Evolutionary conservation across 2,113 vertebrate species (phyloP).

Genomic region (Empidonax traillii): DNA sequence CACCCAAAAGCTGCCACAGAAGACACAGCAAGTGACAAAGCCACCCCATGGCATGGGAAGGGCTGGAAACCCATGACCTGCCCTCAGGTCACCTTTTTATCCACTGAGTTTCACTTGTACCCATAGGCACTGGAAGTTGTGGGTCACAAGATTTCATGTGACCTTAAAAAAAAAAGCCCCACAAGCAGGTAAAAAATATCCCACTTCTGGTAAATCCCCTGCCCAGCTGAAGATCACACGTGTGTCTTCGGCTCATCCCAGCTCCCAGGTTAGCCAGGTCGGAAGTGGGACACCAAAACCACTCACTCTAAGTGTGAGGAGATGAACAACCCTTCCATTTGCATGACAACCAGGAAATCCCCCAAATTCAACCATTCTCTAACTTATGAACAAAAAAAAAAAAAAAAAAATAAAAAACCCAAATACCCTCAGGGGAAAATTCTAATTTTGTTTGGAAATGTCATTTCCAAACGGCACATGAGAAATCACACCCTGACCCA

Average conservation of each 20-base stretch:
- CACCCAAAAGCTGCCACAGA: not conserved
- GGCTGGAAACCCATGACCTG: not conserved
- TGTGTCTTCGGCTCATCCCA: not conserved
- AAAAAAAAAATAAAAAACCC: not conserved
- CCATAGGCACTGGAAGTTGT: not conserved
- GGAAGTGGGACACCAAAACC: not conserved
- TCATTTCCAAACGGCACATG: not conserved
- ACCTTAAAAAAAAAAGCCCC: not conserved
- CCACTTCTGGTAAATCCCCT: not conserved
- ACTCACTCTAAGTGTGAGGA: not conserved
- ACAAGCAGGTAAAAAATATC: not conserved
- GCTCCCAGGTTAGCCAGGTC: not conserved
- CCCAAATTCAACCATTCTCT: not conserved
- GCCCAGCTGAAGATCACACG: not conserved
- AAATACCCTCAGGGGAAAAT: not conserved
- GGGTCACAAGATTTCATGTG: fast-evolving
- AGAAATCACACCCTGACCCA: not conserved
- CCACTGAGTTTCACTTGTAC: not conserved
- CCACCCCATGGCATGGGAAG: fast-evolving
- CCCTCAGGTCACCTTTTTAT: fast-evolving
- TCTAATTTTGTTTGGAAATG: constrained; percentile 8
- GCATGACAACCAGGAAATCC: not conserved
- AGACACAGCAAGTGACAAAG: fast-evolving
- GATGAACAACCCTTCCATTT: not conserved
- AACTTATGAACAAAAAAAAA: not conserved